Conservation (phyloP, 2,888 invertebrate species). For the Callyntrura sp. region DNA sequence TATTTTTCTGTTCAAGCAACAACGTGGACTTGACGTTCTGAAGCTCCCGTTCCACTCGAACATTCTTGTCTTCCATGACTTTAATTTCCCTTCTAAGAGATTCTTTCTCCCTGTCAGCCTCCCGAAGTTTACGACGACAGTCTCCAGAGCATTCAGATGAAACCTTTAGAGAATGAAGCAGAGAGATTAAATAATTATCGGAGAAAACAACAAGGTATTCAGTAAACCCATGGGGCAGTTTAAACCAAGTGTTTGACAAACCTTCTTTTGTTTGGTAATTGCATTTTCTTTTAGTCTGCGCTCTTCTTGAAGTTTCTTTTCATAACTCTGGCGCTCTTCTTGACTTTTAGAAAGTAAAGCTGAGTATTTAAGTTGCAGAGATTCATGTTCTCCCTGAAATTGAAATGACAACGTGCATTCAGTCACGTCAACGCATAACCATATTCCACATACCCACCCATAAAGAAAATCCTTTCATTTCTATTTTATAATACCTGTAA, state of each 20-base stretch:
- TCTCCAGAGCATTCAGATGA: constrained; percentile 84
- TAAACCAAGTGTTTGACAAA: too few species aligned
- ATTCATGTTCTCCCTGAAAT: constrained; percentile 83
- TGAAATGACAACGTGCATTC: not conserved
- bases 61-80: constrained; percentile 82
- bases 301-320: constrained; percentile 83
- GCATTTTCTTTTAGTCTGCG: constrained; percentile 83
- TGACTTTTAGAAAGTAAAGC: constrained; percentile 83
- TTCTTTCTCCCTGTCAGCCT: constrained; percentile 83
- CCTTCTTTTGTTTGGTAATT: constrained; percentile 83
- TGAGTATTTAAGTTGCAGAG: constrained; percentile 84
- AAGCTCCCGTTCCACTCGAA: constrained; percentile 82
- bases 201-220: too few species aligned
- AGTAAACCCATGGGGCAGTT: too few species aligned
- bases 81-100: constrained; percentile 82
- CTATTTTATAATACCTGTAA: constrained; percentile 78
- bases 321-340: constrained; percentile 83
- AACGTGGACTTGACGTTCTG: constrained; percentile 84
- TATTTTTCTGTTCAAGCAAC: constrained; percentile 83
- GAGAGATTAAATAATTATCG: too few species aligned
- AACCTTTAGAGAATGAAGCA: constrained; percentile 71
- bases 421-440: not conserved
- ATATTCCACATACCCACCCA: not conserved
- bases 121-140: constrained; percentile 83
- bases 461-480: not conserved